Evolutionary conservation across 2,113 vertebrate species (phyloP).

Genomic region (Haemorhous mexicanus): DNA sequence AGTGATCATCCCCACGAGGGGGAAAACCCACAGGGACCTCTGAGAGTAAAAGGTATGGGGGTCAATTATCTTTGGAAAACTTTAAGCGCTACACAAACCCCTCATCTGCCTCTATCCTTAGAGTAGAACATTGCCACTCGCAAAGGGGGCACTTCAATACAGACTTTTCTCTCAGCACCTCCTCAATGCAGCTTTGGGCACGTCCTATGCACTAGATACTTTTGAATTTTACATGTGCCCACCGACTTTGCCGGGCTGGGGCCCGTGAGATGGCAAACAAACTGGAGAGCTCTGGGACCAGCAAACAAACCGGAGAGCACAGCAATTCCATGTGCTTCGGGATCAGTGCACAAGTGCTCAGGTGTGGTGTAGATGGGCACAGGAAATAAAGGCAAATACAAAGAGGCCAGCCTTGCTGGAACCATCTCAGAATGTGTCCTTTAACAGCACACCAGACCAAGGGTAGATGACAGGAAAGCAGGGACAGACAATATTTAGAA

Average conservation of each 20-base stretch:
- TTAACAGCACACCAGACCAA: background rate
- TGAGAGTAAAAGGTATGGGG: background rate
- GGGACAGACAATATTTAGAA: background rate
- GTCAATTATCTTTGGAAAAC: background rate
- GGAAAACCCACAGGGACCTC: background rate
- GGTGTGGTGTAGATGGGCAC: background rate
- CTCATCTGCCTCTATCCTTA: background rate
- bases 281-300: fast-evolving
- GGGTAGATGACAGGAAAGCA: background rate
- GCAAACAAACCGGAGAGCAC: background rate
- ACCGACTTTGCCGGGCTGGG: background rate
- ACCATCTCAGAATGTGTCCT: fast-evolving
- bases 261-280: background rate
- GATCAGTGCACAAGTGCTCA: background rate
- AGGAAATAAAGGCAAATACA: fast-evolving
- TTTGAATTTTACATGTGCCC: background rate
- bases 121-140: background rate
- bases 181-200: background rate
- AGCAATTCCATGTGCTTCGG: background rate
- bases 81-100: background rate
- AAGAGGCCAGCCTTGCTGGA: background rate
- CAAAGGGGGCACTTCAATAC: background rate
- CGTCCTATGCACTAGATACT: fast-evolving
- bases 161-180: background rate
- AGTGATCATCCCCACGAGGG: background rate